Percentiles rank a stretch among this genome's conserved stretches.
Evolutionary conservation across 2,888 invertebrate species (phyloP).

Genomic region (Epistrophella euchroma): DNA sequence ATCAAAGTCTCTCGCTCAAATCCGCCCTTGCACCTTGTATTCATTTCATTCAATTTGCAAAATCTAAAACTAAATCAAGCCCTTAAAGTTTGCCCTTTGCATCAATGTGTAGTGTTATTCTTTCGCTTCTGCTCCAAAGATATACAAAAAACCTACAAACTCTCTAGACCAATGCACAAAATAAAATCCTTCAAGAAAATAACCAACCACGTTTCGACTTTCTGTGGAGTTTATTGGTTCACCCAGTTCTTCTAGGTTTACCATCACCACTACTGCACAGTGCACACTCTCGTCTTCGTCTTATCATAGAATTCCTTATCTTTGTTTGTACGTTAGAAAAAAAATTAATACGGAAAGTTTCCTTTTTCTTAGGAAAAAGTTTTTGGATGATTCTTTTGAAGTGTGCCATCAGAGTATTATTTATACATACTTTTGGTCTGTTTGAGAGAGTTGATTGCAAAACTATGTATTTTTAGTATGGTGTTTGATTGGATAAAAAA

Average conservation of each 20-base stretch:
- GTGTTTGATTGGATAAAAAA: conserved; percentile 38
- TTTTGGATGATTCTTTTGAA: conserved; percentile 15
- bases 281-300: neutral
- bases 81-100: conserved; percentile 52
- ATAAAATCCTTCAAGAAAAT: conserved; percentile 38
- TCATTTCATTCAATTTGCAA: conserved; percentile 64
- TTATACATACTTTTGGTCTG: conserved; percentile 14
- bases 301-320: conserved; percentile 5
- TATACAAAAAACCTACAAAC: neutral
- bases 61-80: conserved; percentile 64
- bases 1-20: conserved; percentile 16
- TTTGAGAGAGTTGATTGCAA: conserved; percentile 18
- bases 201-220: conserved; percentile 43
- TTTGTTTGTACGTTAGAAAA: conserved; percentile 13
- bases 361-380: conserved; percentile 35
- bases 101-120: conserved; percentile 38
- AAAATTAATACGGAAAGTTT: conserved; percentile 14
- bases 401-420: neutral
- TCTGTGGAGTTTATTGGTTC: conserved; percentile 39
- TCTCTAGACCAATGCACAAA: conserved; percentile 42
- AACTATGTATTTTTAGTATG: conserved; percentile 40
- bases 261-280: conserved; percentile 1
- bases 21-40: conserved; percentile 40
- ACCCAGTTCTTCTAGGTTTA: neutral
- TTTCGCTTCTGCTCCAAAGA: conserved; percentile 3